A percentile compares a stretch with the other conserved stretches of the same genome.
Conservation (phyloP, 2,888 invertebrate genomes). For the Bombylius discolor region DNA sequence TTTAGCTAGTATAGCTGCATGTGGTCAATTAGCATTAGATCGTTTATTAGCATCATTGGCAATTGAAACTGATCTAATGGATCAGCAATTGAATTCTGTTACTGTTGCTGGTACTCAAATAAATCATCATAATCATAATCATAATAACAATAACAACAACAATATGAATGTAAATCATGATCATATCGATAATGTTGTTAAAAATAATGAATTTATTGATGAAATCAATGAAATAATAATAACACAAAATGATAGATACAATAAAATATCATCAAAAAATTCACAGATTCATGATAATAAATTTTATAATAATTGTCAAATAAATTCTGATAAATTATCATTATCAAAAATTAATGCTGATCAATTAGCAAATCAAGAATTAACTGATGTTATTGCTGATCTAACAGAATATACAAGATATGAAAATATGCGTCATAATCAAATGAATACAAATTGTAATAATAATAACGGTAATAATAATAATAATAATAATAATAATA, state of each 20-base stretch:
- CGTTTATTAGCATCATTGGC: constrained; percentile 18
- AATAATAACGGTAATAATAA: constrained; percentile 11
- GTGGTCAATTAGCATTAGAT: constrained; percentile 18
- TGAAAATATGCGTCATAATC: constrained; percentile 11
- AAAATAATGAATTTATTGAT: not conserved
- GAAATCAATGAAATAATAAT: not conserved
- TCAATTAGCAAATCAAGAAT: constrained; percentile 13
- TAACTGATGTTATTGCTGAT: constrained; percentile 19
- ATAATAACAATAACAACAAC: not conserved
- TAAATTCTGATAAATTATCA: not conserved
- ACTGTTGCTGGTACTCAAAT: constrained; percentile 2
- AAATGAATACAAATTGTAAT: not conserved
- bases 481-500: not conserved
- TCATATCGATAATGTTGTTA: not conserved
- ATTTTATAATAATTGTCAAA: not conserved
- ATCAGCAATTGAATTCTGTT: constrained; percentile 12
- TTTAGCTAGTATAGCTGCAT: constrained; percentile 10
- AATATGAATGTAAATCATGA: not conserved
- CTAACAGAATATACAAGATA: constrained; percentile 18
- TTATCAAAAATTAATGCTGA: not conserved
- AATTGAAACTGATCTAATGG: constrained; percentile 17
- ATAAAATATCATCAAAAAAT: not conserved
- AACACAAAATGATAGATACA: too few species aligned
- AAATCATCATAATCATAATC: not conserved
- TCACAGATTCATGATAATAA: not conserved